A percentile compares a stretch with the other conserved stretches of the same genome.
Evolutionary conservation across 2,888 invertebrate genomes (phyloP).

Genomic region (Fabriciana adippe): DNA sequence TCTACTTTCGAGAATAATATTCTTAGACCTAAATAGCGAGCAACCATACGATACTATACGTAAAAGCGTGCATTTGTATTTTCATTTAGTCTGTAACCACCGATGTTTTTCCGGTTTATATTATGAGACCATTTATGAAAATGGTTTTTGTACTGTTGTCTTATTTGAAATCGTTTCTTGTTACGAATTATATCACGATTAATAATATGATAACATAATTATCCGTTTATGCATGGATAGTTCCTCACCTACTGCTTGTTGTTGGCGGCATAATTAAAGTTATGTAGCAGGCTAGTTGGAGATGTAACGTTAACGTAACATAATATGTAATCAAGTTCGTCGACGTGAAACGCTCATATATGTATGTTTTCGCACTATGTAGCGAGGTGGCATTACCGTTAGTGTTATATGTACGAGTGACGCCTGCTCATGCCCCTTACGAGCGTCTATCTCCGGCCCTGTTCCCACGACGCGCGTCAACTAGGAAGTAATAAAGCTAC

Average conservation of each 20-base stretch:
- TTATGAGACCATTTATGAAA: too few relatives aligned
- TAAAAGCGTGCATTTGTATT: too few relatives aligned
- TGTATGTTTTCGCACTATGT: constrained; percentile 32
- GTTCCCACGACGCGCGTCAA: constrained; percentile 69
- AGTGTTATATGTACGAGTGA: constrained; percentile 33
- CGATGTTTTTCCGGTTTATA: too few relatives aligned
- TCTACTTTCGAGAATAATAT: too few relatives aligned
- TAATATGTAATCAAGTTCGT: constrained; percentile 34
- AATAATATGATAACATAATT: neutral
- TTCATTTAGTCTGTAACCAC: too few relatives aligned
- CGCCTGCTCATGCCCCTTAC: constrained; percentile 66
- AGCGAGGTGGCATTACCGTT: constrained; percentile 42
- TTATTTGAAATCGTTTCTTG: neutral
- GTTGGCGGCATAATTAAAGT: constrained; percentile 25
- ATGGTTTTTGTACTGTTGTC: neutral
- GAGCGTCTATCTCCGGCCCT: constrained; percentile 76
- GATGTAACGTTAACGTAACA: constrained; percentile 32
- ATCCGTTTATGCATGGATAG: constrained; percentile 2
- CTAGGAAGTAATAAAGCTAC: constrained; percentile 80
- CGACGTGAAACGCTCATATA: constrained; percentile 26
- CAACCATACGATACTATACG: too few relatives aligned
- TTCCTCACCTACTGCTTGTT: constrained; percentile 7
- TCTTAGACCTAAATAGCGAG: too few relatives aligned
- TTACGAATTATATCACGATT: neutral
- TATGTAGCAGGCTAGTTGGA: constrained; percentile 26